Conservation (phyloP, 2,888 invertebrate genomes). For the Mimas tiliae region DNA sequence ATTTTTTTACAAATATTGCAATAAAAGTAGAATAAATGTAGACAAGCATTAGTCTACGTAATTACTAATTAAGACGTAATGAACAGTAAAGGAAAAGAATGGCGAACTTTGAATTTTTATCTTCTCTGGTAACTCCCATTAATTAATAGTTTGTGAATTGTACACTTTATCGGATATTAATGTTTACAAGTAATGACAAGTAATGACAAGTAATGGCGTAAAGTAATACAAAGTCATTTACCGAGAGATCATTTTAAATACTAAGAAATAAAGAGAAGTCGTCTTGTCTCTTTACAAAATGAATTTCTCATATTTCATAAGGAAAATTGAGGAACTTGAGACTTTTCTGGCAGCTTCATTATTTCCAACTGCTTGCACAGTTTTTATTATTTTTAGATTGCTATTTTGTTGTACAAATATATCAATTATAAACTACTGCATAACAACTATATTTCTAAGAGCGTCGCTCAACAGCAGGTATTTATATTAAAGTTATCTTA, state of each 20-base stretch:
- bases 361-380: conserved; percentile 64
- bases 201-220: too few relatives aligned
- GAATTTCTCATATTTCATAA: conserved; percentile 42
- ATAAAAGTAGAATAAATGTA: too few relatives aligned
- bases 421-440: conserved; percentile 20
- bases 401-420: conserved; percentile 22
- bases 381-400: conserved; percentile 15
- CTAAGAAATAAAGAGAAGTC: not conserved
- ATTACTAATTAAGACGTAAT: not conserved
- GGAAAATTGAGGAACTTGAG: conserved; percentile 52
- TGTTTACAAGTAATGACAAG: too few relatives aligned
- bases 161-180: too few relatives aligned
- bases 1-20: conserved; percentile 3
- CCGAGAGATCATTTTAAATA: not conserved
- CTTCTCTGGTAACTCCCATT: not conserved
- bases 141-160: too few relatives aligned
- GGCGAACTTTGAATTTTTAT: not conserved
- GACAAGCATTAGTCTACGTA: too few relatives aligned
- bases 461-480: too few relatives aligned
- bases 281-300: conserved; percentile 33
- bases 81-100: not conserved
- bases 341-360: conserved; percentile 66
- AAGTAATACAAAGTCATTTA: not conserved
- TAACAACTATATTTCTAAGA: too few relatives aligned
- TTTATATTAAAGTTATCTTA: too few relatives aligned